A percentile compares a stretch with the other conserved stretches of the same genome.
These are phyloP conservation scores for Trematomus loennbergii DNA, from an alignment of 2,113 vertebrate genomes.

Conservation along the genomic window DNA sequence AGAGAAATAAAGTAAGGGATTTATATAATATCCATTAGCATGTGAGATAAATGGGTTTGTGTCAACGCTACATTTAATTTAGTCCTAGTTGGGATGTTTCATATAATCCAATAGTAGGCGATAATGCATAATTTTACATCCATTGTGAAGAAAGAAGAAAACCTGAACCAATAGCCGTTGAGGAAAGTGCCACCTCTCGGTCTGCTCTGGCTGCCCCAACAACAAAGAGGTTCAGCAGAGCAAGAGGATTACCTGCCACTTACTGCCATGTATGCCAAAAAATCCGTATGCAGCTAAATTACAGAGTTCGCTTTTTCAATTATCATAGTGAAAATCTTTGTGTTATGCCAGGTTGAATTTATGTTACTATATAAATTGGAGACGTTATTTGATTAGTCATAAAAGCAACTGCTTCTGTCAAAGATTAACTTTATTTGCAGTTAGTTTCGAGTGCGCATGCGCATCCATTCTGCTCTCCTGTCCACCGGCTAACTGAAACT, in stretches of 20 bases:
- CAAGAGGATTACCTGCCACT: not conserved
- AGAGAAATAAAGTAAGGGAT: not conserved
- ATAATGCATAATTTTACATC: not conserved
- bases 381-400: rapidly evolving
- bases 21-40: not conserved
- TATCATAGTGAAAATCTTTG: rapidly evolving
- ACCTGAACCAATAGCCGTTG: conserved; percentile 28
- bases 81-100: not conserved
- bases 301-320: not conserved
- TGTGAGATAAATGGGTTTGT: not conserved
- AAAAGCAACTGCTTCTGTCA: not conserved
- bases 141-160: conserved; percentile 46
- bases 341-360: rapidly evolving
- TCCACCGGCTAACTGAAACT: conserved; percentile 10
- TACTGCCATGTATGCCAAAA: conserved; percentile 42
- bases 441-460: conserved; percentile 8
- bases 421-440: not conserved
- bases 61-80: not conserved
- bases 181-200: conserved; percentile 59
- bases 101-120: conserved; percentile 37
- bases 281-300: not conserved
- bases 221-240: conserved; percentile 43
- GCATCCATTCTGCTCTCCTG: not conserved
- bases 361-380: rapidly evolving
- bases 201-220: conserved; percentile 30